A percentile compares a stretch with the other conserved stretches of the same genome.
Evolutionary conservation across 2,797 vertebrate species (phyloP).

Genomic region (Graptemys geographica): DNA sequence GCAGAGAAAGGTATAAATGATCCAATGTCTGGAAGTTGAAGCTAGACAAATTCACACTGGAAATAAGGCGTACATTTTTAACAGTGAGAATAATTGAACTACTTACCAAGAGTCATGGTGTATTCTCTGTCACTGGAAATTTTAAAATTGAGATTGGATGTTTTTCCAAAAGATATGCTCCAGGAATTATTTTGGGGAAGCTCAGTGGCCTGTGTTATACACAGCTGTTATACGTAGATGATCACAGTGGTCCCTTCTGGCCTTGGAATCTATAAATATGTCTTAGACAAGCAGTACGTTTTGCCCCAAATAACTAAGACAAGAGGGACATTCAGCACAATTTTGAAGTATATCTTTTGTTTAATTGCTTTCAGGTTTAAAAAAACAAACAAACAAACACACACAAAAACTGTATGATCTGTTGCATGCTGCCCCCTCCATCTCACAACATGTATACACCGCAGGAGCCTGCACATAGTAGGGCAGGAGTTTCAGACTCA

Average conservation of each 20-base stretch:
- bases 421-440: not conserved
- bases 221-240: not conserved
- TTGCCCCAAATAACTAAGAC: not conserved
- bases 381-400: not conserved
- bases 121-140: too few relatives aligned
- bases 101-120: not conserved
- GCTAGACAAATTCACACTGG: not conserved
- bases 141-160: not conserved
- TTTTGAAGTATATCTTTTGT: not conserved
- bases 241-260: not conserved
- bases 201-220: not conserved
- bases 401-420: not conserved
- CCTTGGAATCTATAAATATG: not conserved
- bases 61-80: not conserved
- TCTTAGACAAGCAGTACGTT: not conserved
- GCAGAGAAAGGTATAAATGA: not conserved
- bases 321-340: not conserved
- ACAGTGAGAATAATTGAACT: not conserved
- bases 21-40: not conserved
- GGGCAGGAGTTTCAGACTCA: not conserved
- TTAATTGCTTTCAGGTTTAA: not conserved
- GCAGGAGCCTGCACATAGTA: not conserved
- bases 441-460: not conserved
- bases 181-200: not conserved
- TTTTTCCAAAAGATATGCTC: not conserved